Evolutionary conservation across 2,113 vertebrate genomes (phyloP).

Genomic region (Loxodonta africana): DNA sequence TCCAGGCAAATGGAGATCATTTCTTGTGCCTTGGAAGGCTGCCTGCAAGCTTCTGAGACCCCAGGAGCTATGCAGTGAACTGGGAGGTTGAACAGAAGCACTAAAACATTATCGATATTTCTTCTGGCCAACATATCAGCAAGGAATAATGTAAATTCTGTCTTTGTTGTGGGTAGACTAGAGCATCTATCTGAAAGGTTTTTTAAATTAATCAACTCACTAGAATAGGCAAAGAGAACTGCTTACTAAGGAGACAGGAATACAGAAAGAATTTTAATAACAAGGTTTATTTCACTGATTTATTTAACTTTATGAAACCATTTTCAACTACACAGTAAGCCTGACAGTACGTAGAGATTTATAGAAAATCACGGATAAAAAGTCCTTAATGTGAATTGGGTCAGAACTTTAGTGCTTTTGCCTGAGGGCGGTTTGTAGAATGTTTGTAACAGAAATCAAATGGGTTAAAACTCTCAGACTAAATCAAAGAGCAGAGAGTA

Average conservation of each 20-base stretch:
- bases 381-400: not conserved
- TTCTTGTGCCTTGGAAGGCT: not conserved
- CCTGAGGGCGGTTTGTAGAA: not conserved
- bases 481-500: not conserved
- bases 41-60: not conserved
- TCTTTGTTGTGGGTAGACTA: not conserved
- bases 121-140: not conserved
- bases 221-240: not conserved
- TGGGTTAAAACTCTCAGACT: not conserved
- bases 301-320: not conserved
- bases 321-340: too few relatives aligned
- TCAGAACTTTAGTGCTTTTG: not conserved
- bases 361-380: not conserved
- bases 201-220: not conserved
- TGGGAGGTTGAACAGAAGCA: not conserved
- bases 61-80: not conserved
- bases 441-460: not conserved
- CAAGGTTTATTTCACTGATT: not conserved
- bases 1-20: not conserved
- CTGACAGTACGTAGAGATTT: not conserved
- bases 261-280: not conserved
- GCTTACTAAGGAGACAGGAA: not conserved
- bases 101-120: not conserved
- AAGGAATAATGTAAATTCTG: too few relatives aligned
- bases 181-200: not conserved